phyloP scores from a whole-genome alignment of 2,888 invertebrate genomes.

The Caenorhabditis sp. region DNA sequence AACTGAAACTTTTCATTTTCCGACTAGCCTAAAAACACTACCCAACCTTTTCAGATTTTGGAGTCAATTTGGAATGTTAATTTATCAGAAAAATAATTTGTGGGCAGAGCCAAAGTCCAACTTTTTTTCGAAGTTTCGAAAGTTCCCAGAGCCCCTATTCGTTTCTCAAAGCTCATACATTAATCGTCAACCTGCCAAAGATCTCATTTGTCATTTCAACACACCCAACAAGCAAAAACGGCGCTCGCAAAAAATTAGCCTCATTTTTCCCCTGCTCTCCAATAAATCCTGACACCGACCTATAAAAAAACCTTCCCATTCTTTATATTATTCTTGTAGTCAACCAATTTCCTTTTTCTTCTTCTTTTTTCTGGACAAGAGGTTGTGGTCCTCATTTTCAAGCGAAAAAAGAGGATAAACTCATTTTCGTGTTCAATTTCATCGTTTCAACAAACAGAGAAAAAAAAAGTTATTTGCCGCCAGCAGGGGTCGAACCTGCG shows the following conservation, averaged over 20 bases:
- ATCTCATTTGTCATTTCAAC: background rate
- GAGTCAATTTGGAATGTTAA: too few species aligned
- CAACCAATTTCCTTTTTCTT: background rate
- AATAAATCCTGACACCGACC: background rate
- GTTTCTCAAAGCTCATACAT: too few species aligned
- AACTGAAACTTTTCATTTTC: too few species aligned
- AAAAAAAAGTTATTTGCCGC: constrained; percentile 51
- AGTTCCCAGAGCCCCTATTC: too few species aligned
- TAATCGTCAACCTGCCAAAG: too few species aligned
- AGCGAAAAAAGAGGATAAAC: background rate
- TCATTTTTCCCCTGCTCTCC: background rate
- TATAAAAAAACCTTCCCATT: background rate
- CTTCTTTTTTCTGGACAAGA: background rate
- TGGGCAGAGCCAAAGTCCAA: too few species aligned
- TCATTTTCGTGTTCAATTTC: background rate
- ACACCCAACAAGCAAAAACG: background rate
- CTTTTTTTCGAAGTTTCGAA: too few species aligned
- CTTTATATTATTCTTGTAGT: background rate
- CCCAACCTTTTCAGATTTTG: too few species aligned
- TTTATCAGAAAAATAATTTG: too few species aligned
- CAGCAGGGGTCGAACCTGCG: constrained; percentile 69
- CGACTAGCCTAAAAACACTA: too few species aligned
- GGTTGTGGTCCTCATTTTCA: too few species aligned
- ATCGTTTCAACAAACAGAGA: background rate
- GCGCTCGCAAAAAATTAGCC: background rate